phyloP scores from a whole-genome alignment of 2,888 invertebrate genomes.

The Dryocosmus kuriphilus region DNA sequence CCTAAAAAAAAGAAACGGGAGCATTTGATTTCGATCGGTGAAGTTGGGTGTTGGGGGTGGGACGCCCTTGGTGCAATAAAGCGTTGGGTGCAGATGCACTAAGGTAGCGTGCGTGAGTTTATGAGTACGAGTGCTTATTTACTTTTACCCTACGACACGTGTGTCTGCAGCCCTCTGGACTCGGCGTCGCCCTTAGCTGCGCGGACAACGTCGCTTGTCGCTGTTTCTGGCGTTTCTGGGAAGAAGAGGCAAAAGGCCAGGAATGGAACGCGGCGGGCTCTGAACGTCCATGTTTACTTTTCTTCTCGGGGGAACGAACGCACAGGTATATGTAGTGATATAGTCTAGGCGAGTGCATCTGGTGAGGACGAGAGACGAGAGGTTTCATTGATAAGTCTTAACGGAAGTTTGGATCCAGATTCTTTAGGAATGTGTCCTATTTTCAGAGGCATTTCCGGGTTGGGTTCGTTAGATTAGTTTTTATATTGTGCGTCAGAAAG shows the following conservation, averaged over 20 bases:
- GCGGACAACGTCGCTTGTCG: conserved; percentile 50
- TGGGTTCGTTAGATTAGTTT: not conserved
- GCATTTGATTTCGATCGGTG: conserved; percentile 57
- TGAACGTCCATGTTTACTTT: conserved; percentile 41
- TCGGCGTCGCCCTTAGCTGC: conserved; percentile 45
- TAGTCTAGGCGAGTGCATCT: conserved; percentile 18
- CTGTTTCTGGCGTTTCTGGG: conserved; percentile 45
- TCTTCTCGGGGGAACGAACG: conserved; percentile 40
- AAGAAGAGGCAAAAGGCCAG: conserved; percentile 41
- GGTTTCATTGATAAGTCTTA: conserved; percentile 39
- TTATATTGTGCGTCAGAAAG: not conserved
- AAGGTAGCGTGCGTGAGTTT: conserved; percentile 55
- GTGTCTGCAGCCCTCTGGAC: conserved; percentile 54
- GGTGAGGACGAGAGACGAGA: conserved; percentile 6
- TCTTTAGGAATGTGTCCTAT: conserved; percentile 31
- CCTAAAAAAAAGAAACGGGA: conserved; percentile 53
- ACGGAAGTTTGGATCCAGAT: conserved; percentile 36
- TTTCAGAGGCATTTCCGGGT: conserved; percentile 24
- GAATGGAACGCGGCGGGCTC: conserved; percentile 44
- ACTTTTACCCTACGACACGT: conserved; percentile 63
- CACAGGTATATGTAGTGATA: conserved; percentile 31
- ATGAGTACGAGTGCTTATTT: conserved; percentile 52
- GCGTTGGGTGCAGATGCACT: conserved; percentile 63
- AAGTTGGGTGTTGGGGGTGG: conserved; percentile 42
- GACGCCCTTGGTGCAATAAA: conserved; percentile 53